Evolutionary conservation across 2,888 invertebrate species (phyloP).

Genomic region (Cantharis lateralis): DNA sequence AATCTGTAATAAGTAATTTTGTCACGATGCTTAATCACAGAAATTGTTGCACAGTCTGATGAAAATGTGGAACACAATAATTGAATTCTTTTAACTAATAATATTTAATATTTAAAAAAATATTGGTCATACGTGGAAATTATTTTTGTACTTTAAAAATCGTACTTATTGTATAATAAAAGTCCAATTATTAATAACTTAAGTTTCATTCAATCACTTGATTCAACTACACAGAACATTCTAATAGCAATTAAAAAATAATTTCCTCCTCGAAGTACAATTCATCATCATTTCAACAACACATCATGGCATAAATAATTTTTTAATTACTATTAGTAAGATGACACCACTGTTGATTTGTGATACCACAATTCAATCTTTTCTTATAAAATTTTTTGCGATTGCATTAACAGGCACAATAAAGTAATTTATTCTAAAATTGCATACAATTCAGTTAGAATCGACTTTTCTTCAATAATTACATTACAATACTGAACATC

Average conservation of each 20-base stretch:
- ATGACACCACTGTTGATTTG: slow-evolving; percentile 41
- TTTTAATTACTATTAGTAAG: background rate
- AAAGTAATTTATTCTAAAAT: slow-evolving; percentile 48
- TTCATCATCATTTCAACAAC: background rate
- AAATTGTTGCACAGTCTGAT: slow-evolving; percentile 45
- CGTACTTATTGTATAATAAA: slow-evolving; percentile 16
- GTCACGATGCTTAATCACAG: slow-evolving; percentile 54
- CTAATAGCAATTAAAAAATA: background rate
- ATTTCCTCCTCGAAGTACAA: background rate
- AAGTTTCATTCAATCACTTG: slow-evolving; percentile 14
- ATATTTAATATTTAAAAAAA: slow-evolving; percentile 35
- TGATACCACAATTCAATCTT: slow-evolving; percentile 42
- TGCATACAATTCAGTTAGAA: slow-evolving; percentile 22
- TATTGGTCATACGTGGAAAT: slow-evolving; percentile 40
- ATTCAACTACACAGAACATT: slow-evolving; percentile 5
- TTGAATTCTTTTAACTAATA: slow-evolving; percentile 20
- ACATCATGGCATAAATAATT: background rate
- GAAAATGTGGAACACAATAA: slow-evolving; percentile 25
- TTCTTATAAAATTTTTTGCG: slow-evolving; percentile 45
- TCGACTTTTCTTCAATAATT: slow-evolving; percentile 29
- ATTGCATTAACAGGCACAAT: slow-evolving; percentile 53
- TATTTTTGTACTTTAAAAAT: slow-evolving; percentile 43
- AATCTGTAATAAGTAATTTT: slow-evolving; percentile 47
- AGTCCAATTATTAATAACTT: slow-evolving; percentile 21
- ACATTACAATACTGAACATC: slow-evolving; percentile 52